These are phyloP conservation scores for Barbus barbus DNA, from an alignment of 2,113 vertebrate species.

Conservation along the genomic window DNA sequence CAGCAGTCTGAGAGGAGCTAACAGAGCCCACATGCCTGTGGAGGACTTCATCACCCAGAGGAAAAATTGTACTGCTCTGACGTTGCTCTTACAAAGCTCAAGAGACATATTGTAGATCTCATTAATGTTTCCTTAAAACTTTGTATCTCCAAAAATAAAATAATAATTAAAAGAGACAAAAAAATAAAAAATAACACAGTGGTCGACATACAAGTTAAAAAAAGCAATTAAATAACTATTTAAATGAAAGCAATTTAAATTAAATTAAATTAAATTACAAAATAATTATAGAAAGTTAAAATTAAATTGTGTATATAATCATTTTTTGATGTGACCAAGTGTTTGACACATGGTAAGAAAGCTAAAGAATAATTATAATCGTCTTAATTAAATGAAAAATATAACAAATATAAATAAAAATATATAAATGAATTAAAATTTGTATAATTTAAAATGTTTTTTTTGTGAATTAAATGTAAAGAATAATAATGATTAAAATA, in stretches of 20 bases:
- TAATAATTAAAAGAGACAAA: neutral
- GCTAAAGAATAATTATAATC: too few species aligned
- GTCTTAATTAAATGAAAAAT: too few species aligned
- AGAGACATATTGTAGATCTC: slow-evolving; percentile 62
- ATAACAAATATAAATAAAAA: too few species aligned
- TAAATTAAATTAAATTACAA: neutral
- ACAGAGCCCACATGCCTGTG: slow-evolving; percentile 46
- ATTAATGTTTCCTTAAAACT: slow-evolving; percentile 55
- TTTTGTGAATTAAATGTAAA: too few species aligned
- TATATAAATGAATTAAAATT: too few species aligned
- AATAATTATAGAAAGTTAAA: neutral
- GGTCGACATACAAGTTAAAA: neutral
- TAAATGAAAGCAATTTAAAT: neutral
- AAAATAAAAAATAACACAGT: neutral
- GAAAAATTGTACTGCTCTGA: neutral
- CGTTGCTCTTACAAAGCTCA: slow-evolving; percentile 48
- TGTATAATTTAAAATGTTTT: too few species aligned
- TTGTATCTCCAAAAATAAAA: neutral
- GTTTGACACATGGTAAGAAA: too few species aligned
- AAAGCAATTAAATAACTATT: neutral
- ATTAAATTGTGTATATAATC: neutral
- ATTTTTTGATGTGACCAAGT: too few species aligned
- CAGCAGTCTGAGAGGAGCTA: slow-evolving; percentile 42
- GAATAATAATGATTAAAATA: too few species aligned
- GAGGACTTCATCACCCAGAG: slow-evolving; percentile 37